A percentile compares a stretch with the other conserved stretches of the same genome.
These are phyloP conservation scores for Eurypyga helias DNA, from an alignment of 2,113 vertebrate species.

Conservation along the genomic window DNA sequence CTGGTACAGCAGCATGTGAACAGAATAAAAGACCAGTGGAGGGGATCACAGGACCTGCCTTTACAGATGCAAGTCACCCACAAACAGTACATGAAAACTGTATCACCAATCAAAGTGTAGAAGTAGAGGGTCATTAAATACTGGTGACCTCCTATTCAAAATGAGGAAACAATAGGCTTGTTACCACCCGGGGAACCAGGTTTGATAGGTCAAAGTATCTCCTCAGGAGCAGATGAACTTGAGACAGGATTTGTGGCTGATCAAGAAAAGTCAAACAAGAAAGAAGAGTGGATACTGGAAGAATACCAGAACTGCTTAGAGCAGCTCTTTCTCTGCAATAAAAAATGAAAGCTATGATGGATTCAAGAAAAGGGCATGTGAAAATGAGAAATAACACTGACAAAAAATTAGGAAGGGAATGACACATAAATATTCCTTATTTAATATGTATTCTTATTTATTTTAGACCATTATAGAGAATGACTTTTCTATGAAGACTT, in stretches of 20 bases:
- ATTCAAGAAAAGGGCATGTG: neutral
- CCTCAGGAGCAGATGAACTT: neutral
- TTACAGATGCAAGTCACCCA: neutral
- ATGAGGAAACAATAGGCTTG: neutral
- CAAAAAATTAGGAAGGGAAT: neutral
- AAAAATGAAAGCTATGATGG: neutral
- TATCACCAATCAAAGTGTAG: neutral
- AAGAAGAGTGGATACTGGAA: neutral
- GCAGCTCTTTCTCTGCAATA: neutral
- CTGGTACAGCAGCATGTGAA: neutral
- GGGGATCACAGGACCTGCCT: neutral
- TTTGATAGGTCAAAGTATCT: neutral
- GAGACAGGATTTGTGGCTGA: neutral
- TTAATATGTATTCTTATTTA: neutral
- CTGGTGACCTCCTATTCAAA: neutral
- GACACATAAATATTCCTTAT: rapidly evolving
- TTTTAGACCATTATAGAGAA: neutral
- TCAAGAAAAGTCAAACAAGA: neutral
- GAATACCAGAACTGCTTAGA: neutral
- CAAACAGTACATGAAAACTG: neutral
- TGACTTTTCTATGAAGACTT: neutral
- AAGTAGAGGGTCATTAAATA: neutral
- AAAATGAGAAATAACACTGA: neutral
- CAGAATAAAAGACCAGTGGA: neutral
- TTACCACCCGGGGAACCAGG: neutral